phyloP scores from a whole-genome alignment of 2,113 vertebrate species.

The Trochalopteron elliotii region DNA sequence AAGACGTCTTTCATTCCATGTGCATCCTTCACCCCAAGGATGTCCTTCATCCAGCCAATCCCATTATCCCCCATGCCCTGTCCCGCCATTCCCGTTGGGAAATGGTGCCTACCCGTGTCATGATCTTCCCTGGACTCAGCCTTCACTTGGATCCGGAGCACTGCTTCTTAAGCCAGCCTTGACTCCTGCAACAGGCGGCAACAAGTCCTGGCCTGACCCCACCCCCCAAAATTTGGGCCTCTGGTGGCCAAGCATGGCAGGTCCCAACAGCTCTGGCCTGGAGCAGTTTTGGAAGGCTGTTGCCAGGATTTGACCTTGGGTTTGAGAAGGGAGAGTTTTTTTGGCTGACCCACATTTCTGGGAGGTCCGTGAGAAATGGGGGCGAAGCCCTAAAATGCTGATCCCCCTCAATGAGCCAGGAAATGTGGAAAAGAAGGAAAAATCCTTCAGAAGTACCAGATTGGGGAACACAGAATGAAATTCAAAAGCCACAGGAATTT shows the following conservation, averaged over 20 bases:
- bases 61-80: neutral
- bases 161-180: fast-evolving
- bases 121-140: neutral
- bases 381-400: neutral
- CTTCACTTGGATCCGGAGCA: fast-evolving
- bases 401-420: fast-evolving
- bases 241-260: neutral
- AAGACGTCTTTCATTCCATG: fast-evolving
- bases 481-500: neutral
- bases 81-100: neutral
- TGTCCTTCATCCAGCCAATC: neutral
- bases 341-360: fast-evolving
- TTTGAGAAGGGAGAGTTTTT: neutral
- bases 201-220: neutral
- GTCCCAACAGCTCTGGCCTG: neutral
- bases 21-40: fast-evolving
- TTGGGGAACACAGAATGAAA: fast-evolving
- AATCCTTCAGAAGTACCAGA: neutral
- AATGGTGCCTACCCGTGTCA: fast-evolving
- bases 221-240: neutral
- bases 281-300: neutral
- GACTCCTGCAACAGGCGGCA: neutral
- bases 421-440: neutral
- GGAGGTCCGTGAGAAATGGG: fast-evolving
- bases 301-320: neutral